Evolutionary conservation across 2,888 invertebrate genomes (phyloP).

Genomic region (Argyra leucocephala): DNA sequence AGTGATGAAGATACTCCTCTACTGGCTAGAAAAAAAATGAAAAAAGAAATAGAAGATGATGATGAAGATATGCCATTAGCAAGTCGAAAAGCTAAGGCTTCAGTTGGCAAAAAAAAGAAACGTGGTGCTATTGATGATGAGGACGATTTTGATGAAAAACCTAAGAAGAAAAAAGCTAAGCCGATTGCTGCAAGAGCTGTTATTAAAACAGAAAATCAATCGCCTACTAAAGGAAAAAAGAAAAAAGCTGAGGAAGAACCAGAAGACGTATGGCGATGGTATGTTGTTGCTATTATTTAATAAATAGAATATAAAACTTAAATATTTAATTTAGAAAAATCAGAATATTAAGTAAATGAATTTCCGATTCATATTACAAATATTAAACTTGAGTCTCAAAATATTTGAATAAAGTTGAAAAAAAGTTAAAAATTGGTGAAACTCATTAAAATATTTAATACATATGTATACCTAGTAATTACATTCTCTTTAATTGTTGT

Average conservation of each 20-base stretch:
- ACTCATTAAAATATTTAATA: too few species aligned
- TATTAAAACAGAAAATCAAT: constrained; percentile 28
- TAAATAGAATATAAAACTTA: too few species aligned
- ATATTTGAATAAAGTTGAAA: too few species aligned
- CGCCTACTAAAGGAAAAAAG: constrained; percentile 50
- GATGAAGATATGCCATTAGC: constrained; percentile 72
- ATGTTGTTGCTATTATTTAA: too few species aligned
- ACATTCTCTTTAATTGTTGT: too few species aligned
- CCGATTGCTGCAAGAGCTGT: constrained; percentile 18
- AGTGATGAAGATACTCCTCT: constrained; percentile 63
- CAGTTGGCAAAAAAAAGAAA: constrained; percentile 37
- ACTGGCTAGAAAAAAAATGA: constrained; percentile 56
- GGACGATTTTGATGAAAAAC: constrained; percentile 50
- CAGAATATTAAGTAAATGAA: too few species aligned
- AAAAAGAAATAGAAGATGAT: constrained; percentile 57
- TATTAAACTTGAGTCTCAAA: too few species aligned
- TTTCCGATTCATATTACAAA: too few species aligned
- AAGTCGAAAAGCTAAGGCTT: constrained; percentile 34
- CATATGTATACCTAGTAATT: too few species aligned
- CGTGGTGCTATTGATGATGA: constrained; percentile 49
- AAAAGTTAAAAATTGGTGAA: too few species aligned
- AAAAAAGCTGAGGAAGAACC: constrained; percentile 75
- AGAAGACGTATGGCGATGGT: constrained; percentile 88
- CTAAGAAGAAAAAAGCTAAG: constrained; percentile 48
- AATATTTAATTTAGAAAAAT: too few species aligned